Evolutionary conservation across 2,113 vertebrate species (phyloP), one percentile per base, ranked within the genome.

Genomic region (Chaenogobius annularis): DNA sequence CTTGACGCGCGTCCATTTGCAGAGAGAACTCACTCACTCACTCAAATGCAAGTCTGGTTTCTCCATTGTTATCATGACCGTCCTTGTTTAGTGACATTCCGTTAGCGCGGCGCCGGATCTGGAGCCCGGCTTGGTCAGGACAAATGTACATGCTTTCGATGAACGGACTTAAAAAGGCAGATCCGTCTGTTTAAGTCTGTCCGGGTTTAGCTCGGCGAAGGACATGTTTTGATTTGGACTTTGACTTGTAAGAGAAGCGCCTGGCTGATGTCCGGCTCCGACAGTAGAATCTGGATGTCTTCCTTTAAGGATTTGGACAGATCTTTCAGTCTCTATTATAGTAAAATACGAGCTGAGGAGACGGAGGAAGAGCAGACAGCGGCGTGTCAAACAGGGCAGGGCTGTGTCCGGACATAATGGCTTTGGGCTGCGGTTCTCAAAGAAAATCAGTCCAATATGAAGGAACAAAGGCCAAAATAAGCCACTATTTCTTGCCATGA

Each of bases 321-420:
- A 73, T 63, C 68, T 82, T 66, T 80, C 31, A 72, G 68, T 66
- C n/a, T 62, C 35, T 62, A 69, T 72, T 66, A 76, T 12, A 35
- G 65, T 50, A 84, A 85, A 76, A 69, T 71, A 78, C 68, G 59
- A 78, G 72, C 69, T 73, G 61, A 50, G 58, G 68, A 71, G 69
- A 65, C 64, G 47, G 66, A 83, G 37, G 35, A 80, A 79, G 26
- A 31, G 70, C 67, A 84, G 79, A 75, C 70, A 70, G 19, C 61
- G 48, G 50, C 76, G 77, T 75, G 69, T 83, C 76, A 72, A 52
- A 77, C 69, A 79, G 59, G 55, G 68, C 35, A 55, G 54, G 40
- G 58, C 73, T 77, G 81, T 69, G 74, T 79, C 74, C 62, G 52
- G 43, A 61, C 5, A 7, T 66, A 64, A 75, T 79, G 71, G 14